A percentile compares a stretch with the other conserved stretches of the same genome.
Evolutionary conservation across 1,140 invertebrate genomes (phyloP).

Genomic region (Drosophila ananassae): DNA sequence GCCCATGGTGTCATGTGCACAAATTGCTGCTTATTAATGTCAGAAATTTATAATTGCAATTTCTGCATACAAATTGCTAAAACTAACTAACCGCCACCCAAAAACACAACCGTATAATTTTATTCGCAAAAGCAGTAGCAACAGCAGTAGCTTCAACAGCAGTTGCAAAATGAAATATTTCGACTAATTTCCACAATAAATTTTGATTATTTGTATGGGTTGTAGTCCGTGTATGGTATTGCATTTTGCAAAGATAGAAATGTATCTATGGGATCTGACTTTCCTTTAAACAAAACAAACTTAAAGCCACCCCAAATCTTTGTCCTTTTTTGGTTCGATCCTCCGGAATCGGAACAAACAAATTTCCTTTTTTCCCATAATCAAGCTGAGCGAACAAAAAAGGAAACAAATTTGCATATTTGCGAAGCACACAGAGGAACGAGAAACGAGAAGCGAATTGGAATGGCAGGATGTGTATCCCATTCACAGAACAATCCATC

Average conservation of each 20-base stretch:
- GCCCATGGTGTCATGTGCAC: conserved; percentile 72
- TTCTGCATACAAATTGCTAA: conserved; percentile 72
- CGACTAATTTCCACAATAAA: conserved; percentile 76
- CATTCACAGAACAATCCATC: conserved; percentile 34
- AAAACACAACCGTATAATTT: not conserved
- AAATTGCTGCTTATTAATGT: conserved; percentile 81
- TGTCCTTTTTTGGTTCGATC: not conserved
- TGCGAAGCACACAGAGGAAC: conserved; percentile 15
- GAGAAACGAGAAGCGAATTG: conserved; percentile 5
- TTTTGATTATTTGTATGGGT: conserved; percentile 69
- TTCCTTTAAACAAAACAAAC: conserved; percentile 4
- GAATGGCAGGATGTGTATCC: conserved; percentile 23
- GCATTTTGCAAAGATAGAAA: not conserved
- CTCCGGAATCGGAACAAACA: conserved; percentile 35
- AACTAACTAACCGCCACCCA: conserved; percentile 20
- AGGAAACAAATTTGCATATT: conserved; percentile 67
- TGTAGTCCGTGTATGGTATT: not conserved
- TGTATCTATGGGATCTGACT: not conserved
- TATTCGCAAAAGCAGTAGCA: conserved; percentile 28
- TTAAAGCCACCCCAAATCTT: conserved; percentile 10
- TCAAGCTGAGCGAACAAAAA: conserved; percentile 42
- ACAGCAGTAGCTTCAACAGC: not conserved
- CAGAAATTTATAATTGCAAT: conserved; percentile 79
- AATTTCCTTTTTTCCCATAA: conserved; percentile 43
- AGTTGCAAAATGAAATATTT: conserved; percentile 66